Conservation (phyloP, 2,888 invertebrate species). For the Andrena dorsata region DNA sequence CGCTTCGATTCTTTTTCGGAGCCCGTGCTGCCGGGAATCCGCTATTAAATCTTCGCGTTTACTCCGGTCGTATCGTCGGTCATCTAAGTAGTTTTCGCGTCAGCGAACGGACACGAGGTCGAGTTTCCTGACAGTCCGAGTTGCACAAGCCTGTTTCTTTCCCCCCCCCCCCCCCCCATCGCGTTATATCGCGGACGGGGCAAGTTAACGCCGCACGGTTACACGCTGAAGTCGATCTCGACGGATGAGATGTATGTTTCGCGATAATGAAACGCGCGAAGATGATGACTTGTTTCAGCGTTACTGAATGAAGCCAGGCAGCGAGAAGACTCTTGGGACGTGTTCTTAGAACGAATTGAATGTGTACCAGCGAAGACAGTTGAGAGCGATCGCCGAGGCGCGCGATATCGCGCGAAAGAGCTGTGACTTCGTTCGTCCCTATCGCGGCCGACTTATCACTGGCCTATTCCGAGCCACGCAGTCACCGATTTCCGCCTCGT, state of each 20-base stretch:
- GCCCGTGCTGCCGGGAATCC: constrained; percentile 34
- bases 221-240: background rate
- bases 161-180: no score
- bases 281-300: background rate
- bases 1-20: constrained; percentile 53
- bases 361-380: background rate
- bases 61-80: constrained; percentile 34
- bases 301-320: background rate
- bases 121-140: constrained; percentile 20
- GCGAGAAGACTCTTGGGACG: background rate
- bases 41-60: constrained; percentile 55
- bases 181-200: no score
- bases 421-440: background rate
- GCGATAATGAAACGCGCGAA: background rate
- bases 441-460: constrained; percentile 12
- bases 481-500: constrained; percentile 28
- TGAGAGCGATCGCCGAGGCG: background rate
- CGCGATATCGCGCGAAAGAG: background rate
- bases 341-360: no score
- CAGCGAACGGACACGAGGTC: constrained; percentile 29
- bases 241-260: background rate
- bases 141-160: background rate
- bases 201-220: background rate
- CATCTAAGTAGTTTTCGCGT: constrained; percentile 45
- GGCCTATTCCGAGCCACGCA: background rate